Evolutionary conservation across 2,888 invertebrate genomes (phyloP), one percentile per base, ranked within the genome.

Genomic region (Penaeus monodon): DNA sequence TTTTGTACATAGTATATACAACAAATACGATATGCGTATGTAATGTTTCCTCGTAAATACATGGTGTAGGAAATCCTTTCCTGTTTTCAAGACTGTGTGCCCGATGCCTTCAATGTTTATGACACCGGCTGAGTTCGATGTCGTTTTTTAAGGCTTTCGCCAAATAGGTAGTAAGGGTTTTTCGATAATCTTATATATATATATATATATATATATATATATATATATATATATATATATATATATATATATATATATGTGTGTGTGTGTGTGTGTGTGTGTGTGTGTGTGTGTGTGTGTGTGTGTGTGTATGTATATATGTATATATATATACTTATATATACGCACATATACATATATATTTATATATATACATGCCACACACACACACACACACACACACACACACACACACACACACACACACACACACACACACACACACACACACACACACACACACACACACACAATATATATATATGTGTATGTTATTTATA

Each of bases 191-290:
- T 20, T 44, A 44, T 44, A 44, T 44, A 77, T 68, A 87, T 73
- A 78, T 88, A 81, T 66, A 68, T 87, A n/a, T 87, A n/a, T 70
- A 29, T 81, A 29, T 81, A 63, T 24, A 84, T 73, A 77, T 64
- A 66, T 63, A 33, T 70, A 70, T 78, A 44, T 27, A n/a, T n/a
- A 64, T 80, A 64, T 57, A 80, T 78, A n/a, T 27, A 57, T 33
- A 73, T 89, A 24, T 68, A 44, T 49, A 63, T 88, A 81, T 38
- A 68, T 78, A 57, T 44, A 63, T 49, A 74, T 79, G n/a, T 79
- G 64, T 79, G 83, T 74, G 64, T 44, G 24, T 68, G 38, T 77
- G 86, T 86, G 86, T 79, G 44, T 33, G 14, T 85, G 33, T 38
- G 44, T 64, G 29, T 44, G 33, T 29, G 38, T 68, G 44, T 17